Evolutionary conservation across 2,888 invertebrate species (phyloP), one percentile per base, ranked within the genome.

Genomic region (Deladenus siricidicola): DNA sequence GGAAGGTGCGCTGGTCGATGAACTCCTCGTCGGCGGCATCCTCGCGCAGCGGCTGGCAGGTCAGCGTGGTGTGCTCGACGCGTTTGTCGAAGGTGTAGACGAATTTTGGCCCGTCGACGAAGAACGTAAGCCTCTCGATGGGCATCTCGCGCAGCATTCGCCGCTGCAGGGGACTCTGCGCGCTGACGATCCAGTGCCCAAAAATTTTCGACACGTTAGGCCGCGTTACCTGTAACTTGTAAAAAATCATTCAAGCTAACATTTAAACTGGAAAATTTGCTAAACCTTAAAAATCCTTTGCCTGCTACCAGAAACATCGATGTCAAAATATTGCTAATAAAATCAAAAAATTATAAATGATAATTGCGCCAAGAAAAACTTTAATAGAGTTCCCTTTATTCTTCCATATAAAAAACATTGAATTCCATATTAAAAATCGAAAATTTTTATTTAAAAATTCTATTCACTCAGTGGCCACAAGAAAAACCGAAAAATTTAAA

Each of bases 111-210:
- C 53, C 53, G 19, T 53, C 53, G 8, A 53, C 39, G 24, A 34
- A 34, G 23, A 34, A 34, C 6, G 39, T 66, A 8, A 75, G 73
- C 3, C 72, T 70, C 51, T 78, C 77, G 3, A 78, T 68, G 49
- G 52, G 49, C n/a, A 69, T 55, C 47, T 60, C 44, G 17, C 48
- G 47, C 39, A 78, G 51, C 21, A 78, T 56, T 24, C 55, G 48
- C 43, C 64, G 56, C 48, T 78, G 78, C 3, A 64, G 52, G 8
- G 73, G 70, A 48, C 71, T 71, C 48, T 78, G 76, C 1, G 73
- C 69, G 8, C 70, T 70, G 2, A 72, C 74, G 1, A 79, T 66
- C 75, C 74, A 76, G 21, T 66, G 66, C 0, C 61, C 47, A 28
- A 44, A 42, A 23, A 34, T 34, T 6, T 52, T 42, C 23, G 23